phyloP scores from a whole-genome alignment of 2,797 vertebrate genomes.

The Lagodon rhomboides region DNA sequence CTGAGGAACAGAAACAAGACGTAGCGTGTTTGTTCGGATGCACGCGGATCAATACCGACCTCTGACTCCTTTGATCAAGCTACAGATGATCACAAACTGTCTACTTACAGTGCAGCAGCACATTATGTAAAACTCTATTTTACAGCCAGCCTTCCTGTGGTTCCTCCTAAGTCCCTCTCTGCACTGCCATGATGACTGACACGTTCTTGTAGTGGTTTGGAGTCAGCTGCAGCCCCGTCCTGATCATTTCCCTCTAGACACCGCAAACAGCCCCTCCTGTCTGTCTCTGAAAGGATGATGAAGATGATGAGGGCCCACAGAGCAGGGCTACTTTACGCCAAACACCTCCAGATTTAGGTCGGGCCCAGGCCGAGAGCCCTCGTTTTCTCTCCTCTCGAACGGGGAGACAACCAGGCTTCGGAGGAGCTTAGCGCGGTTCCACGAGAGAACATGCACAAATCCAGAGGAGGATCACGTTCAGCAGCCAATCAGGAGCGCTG shows the following conservation, averaged over 20 bases:
- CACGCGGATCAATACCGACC: conserved; percentile 36
- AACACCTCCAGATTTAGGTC: conserved; percentile 54
- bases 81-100: conserved; percentile 11
- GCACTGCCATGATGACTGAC: conserved; percentile 32
- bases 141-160: background rate
- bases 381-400: conserved; percentile 17
- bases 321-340: conserved; percentile 27
- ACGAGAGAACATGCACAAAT: conserved; percentile 19
- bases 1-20: conserved; percentile 31
- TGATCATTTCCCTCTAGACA: conserved; percentile 51
- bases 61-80: conserved; percentile 16
- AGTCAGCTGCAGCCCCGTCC: conserved; percentile 26
- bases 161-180: conserved; percentile 3
- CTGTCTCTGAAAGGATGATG: conserved; percentile 37
- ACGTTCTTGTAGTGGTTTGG: conserved; percentile 41
- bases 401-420: conserved; percentile 13
- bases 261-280: conserved; percentile 50
- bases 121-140: conserved; percentile 10
- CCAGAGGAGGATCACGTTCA: conserved; percentile 21
- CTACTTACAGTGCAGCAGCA: conserved; percentile 5
- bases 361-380: conserved; percentile 33
- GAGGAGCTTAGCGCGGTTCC: conserved; percentile 21
- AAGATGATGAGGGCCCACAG: conserved; percentile 25
- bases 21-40: conserved; percentile 7
- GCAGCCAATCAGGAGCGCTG: background rate